Evolutionary conservation across 2,888 invertebrate genomes (phyloP).

Genomic region (Eurois occulta): DNA sequence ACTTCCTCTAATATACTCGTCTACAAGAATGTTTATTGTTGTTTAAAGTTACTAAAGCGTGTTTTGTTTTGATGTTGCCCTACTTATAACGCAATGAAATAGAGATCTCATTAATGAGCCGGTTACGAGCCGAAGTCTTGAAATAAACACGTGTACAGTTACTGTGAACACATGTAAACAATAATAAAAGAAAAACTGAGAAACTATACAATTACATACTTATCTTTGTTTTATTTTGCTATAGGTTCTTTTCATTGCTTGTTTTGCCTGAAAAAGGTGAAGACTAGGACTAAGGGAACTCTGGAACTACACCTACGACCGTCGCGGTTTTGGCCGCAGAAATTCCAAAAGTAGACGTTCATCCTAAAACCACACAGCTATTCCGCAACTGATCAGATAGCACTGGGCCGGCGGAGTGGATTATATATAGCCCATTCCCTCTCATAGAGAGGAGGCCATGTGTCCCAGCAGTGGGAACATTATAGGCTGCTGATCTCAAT

Average conservation of each 20-base stretch:
- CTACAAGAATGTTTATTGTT: constrained; percentile 11
- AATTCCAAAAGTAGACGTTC: neutral
- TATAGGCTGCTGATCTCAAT: too few relatives aligned
- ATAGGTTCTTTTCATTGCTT: neutral
- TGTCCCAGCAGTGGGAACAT: too few relatives aligned
- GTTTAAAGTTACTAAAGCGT: neutral
- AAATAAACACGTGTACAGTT: constrained; percentile 1
- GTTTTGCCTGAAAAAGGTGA: neutral
- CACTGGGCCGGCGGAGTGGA: too few relatives aligned
- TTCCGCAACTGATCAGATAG: neutral
- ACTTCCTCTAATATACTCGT: too few relatives aligned
- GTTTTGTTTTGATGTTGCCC: constrained; percentile 20
- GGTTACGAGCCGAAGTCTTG: neutral
- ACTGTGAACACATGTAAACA: too few relatives aligned
- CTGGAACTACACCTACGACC: neutral
- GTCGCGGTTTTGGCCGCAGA: neutral
- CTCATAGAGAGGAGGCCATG: too few relatives aligned
- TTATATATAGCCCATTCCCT: too few relatives aligned
- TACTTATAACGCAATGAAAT: constrained; percentile 6
- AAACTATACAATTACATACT: neutral
- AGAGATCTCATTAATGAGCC: constrained; percentile 4
- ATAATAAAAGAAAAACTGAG: neutral
- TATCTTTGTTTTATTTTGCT: neutral
- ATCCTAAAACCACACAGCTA: neutral
- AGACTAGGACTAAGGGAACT: neutral